Evolutionary conservation across 2,113 vertebrate genomes (phyloP).

Genomic region (Syngnathus typhle): DNA sequence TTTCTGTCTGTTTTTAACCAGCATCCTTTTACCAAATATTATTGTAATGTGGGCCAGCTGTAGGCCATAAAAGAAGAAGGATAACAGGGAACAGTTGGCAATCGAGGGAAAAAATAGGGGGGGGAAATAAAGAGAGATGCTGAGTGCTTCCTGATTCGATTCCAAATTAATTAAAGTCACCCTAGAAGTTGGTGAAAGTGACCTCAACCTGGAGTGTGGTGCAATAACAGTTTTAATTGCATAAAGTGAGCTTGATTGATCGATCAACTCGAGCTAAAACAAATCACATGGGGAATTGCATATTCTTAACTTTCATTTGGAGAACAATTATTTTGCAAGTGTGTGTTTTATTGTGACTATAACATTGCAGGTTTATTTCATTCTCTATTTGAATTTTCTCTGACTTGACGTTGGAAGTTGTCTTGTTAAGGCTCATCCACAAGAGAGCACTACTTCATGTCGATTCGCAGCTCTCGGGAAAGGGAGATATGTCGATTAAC

Average conservation of each 20-base stretch:
- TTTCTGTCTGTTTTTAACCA: not conserved
- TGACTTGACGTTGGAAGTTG: not conserved
- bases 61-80: not conserved
- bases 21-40: not conserved
- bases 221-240: constrained; percentile 35
- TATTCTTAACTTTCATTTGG: not conserved
- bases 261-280: constrained; percentile 13
- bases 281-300: not conserved
- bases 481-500: not conserved
- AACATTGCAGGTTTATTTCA: not conserved
- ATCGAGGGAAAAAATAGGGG: constrained; percentile 5
- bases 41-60: not conserved
- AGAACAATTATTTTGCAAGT: not conserved
- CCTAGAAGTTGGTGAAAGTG: constrained; percentile 48
- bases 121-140: constrained; percentile 11
- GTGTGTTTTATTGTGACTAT: not conserved
- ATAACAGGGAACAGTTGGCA: constrained; percentile 5
- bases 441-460: constrained; percentile 40
- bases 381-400: not conserved
- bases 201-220: constrained; percentile 17
- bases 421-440: constrained; percentile 42
- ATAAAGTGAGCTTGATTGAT: constrained; percentile 20
- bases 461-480: constrained; percentile 1
- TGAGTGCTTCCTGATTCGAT: constrained; percentile 20
- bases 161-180: constrained; percentile 37